These are phyloP conservation scores for Semaprochilodus insignis DNA, from an alignment of 2,797 vertebrate genomes.

Conservation along the genomic window DNA sequence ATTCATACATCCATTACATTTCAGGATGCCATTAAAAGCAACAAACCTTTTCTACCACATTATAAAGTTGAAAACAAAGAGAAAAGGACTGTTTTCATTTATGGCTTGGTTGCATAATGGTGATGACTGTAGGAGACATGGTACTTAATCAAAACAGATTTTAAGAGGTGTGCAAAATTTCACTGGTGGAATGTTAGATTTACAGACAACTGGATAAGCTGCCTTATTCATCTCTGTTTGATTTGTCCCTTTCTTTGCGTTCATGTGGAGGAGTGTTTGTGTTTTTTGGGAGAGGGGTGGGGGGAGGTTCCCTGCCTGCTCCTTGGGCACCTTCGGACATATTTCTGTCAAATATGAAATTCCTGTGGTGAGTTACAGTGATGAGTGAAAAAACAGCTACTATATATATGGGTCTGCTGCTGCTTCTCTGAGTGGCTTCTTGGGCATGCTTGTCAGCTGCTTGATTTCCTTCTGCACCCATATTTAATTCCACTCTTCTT, in stretches of 20 bases:
- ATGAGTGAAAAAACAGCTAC: slow-evolving; percentile 8
- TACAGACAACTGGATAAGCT: slow-evolving; percentile 27
- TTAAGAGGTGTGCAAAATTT: slow-evolving; percentile 11
- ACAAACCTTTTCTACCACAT: background rate
- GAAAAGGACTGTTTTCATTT: slow-evolving; percentile 6
- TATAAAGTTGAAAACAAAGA: background rate
- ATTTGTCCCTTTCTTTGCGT: slow-evolving; percentile 20
- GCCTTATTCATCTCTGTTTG: slow-evolving; percentile 46
- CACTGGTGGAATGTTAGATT: slow-evolving; percentile 40
- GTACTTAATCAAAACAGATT: slow-evolving; percentile 30
- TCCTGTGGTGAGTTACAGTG: slow-evolving; percentile 25
- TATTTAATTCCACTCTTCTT: background rate
- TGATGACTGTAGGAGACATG: slow-evolving; percentile 12
- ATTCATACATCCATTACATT: background rate
- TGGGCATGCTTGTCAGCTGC: background rate
- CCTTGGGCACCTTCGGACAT: slow-evolving; percentile 27
- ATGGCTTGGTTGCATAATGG: slow-evolving; percentile 12
- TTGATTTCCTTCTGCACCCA: background rate
- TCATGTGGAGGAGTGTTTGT: slow-evolving; percentile 16
- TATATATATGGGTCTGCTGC: background rate
- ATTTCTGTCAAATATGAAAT: slow-evolving; percentile 32
- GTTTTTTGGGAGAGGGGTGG: background rate
- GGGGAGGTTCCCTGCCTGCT: slow-evolving; percentile 1
- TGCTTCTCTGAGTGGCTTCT: background rate
- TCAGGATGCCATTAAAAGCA: slow-evolving; percentile 5